phyloP scores from a whole-genome alignment of 1,140 invertebrate species.

The Sycophaga agraensis region DNA sequence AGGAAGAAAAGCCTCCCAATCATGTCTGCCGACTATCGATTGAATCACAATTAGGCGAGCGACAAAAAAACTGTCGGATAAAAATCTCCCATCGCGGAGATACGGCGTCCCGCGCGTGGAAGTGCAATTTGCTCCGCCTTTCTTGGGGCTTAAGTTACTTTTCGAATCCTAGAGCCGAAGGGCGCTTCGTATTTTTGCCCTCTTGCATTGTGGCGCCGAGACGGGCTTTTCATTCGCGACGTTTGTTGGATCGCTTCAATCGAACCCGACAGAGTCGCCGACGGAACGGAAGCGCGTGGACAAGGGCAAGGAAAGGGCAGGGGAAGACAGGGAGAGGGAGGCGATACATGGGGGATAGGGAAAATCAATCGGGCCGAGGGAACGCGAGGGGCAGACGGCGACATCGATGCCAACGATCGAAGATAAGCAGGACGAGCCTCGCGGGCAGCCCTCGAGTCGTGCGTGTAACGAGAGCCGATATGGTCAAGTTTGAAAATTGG shows the following conservation, averaged over 20 bases:
- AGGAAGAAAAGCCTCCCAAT: neutral
- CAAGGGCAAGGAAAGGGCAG: neutral
- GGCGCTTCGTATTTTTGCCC: neutral
- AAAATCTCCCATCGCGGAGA: neutral
- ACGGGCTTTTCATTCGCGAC: neutral
- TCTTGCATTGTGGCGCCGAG: neutral
- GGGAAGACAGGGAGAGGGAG: neutral
- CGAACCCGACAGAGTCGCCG: neutral
- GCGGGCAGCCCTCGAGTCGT: no score
- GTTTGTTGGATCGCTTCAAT: constrained; percentile 11
- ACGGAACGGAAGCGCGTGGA: neutral
- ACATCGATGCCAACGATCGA: no score
- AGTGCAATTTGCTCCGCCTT: constrained; percentile 2
- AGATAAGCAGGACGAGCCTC: neutral
- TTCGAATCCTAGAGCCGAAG: neutral
- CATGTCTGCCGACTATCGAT: neutral
- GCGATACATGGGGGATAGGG: neutral
- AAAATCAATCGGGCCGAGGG: neutral
- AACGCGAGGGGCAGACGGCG: neutral
- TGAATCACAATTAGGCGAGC: neutral
- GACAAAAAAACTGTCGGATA: neutral
- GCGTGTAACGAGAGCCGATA: no score
- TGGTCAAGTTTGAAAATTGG: no score
- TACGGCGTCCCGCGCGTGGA: neutral
- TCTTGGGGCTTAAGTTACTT: constrained; percentile 5